Base-by-base conservation (phyloP, 1,140 invertebrate genomes). In the Mylabris phalerata region DNA sequence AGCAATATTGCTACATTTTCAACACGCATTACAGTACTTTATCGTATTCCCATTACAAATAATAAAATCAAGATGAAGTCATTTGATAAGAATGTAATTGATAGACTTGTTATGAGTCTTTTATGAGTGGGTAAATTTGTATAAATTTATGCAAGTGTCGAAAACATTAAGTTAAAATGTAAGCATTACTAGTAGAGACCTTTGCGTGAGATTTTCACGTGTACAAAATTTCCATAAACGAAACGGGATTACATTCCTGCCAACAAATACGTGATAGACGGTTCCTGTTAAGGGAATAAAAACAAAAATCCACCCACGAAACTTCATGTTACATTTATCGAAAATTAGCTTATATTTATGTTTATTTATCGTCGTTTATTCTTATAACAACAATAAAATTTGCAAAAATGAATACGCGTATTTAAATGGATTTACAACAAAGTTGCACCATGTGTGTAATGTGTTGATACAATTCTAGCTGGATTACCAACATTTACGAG, bases 401-500 rank as follows among this genome's bases (percentile, higher is more conserved):
- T 32, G 0, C 32, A 32, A 32, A 32, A 5, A 32, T 7, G 1
- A 32, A 32, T 32, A 1, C 32, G 32, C 4, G 32, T 32, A 32
- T 32, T 7, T 5, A 5, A 32, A 32, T 32, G 32, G 32, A 32
- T n/a, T 45, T 4, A 19, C 51, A 11, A 46, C 51, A 45, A 54
- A 45, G 41, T 54, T 54, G 51, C 51, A 42, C 42, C 51, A 54
- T 54, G 51, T 46, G 50, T 50, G 43, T 41, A 32, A 32, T 52
- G 11, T 44, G 50, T 44, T 32, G 44, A 45, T 54, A 54, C 46
- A 46, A 54, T 54, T 54, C 51, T 45, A 24, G 42, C 10, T 42
- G 45, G 51, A 45, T 54, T 54, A 54, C 42, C 43, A 46, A 32
- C 51, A 45, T 54, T 54, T 54, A 61, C 62, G 52, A 58, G 59